phyloP scores from a whole-genome alignment of 2,797 vertebrate genomes.

The Bradypodion ventrale region DNA sequence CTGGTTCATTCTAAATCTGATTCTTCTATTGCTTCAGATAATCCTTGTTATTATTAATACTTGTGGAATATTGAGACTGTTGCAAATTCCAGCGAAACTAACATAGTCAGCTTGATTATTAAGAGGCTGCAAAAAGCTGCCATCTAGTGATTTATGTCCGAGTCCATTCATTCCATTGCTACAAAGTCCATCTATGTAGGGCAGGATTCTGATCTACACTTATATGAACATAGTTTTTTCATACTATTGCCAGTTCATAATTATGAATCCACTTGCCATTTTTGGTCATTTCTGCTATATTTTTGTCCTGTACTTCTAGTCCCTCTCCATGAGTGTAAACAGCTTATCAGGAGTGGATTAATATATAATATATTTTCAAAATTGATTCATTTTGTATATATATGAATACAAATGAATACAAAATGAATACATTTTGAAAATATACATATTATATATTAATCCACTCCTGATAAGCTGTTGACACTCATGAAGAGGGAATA shows the following conservation, averaged over 20 bases:
- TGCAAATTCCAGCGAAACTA: neutral
- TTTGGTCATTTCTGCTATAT: neutral
- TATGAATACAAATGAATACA: too few species aligned
- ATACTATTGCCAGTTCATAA: neutral
- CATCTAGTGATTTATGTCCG: neutral
- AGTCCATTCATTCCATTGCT: neutral
- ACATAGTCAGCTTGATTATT: neutral
- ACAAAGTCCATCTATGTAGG: neutral
- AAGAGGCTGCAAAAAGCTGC: neutral
- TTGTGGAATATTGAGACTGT: neutral
- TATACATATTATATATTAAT: too few species aligned
- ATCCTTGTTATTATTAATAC: neutral
- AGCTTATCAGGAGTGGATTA: too few species aligned
- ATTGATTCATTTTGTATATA: too few species aligned
- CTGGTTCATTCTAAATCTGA: slow-evolving; percentile 12
- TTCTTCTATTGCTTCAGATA: neutral
- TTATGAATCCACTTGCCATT: neutral
- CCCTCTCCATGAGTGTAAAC: neutral
- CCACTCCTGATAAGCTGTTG: too few species aligned
- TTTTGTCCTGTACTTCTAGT: neutral
- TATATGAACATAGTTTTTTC: neutral
- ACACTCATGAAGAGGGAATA: too few species aligned
- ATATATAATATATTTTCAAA: too few species aligned
- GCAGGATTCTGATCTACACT: neutral
- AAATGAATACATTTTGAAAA: too few species aligned